These are phyloP conservation scores for Sarotherodon lohbergeri DNA, from an alignment of 2,113 vertebrate genomes.

Conservation along the genomic window DNA sequence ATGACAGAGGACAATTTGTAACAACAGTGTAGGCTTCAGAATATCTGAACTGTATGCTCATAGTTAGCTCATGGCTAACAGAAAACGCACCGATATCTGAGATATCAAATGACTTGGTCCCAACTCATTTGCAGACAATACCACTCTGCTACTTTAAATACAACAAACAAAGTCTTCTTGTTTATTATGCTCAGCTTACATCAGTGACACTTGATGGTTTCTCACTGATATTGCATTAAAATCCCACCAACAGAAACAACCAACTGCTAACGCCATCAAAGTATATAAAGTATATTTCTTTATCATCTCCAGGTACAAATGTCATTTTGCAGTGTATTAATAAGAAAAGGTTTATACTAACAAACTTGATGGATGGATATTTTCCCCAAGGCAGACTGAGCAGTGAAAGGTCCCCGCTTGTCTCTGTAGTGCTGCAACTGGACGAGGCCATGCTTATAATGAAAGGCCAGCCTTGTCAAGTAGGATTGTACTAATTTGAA, in stretches of 20 bases:
- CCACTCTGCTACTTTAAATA: not conserved
- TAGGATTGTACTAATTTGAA: not conserved
- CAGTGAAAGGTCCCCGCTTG: not conserved
- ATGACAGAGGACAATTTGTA: not conserved
- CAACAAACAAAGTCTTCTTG: not conserved
- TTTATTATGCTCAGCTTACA: not conserved
- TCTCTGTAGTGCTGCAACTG: not conserved
- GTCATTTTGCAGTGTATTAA: not conserved
- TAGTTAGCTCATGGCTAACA: not conserved
- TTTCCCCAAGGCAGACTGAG: not conserved
- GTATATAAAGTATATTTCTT: not conserved
- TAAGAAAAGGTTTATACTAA: not conserved
- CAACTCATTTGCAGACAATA: not conserved
- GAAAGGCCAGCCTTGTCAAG: not conserved
- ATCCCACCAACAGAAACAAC: not conserved
- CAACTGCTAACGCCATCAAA: accelerated
- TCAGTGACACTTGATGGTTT: not conserved
- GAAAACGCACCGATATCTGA: accelerated
- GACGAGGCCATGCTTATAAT: not conserved
- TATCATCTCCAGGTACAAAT: not conserved
- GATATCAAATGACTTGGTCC: not conserved
- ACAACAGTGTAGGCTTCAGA: not conserved
- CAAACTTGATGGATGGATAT: not conserved
- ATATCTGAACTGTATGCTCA: not conserved
- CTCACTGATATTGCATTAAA: not conserved